Evolutionary conservation across 2,797 vertebrate species (phyloP).

Genomic region (Gallinago nigripennis): DNA sequence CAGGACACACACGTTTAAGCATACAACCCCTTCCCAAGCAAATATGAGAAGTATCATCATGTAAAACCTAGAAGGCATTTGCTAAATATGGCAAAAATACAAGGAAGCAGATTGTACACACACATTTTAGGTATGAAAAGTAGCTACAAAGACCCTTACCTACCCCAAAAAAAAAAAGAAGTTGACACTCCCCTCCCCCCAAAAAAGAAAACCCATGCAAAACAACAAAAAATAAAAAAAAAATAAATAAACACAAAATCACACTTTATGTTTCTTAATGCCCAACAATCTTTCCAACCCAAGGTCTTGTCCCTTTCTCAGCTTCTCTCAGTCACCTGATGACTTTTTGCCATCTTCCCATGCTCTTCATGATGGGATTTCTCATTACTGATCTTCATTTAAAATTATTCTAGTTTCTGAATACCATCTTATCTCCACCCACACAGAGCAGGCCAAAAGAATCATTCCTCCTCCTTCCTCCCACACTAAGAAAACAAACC

Average conservation of each 20-base stretch:
- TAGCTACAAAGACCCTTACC: not conserved
- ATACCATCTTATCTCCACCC: not conserved
- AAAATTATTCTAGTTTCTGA: not conserved
- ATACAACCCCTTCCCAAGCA: not conserved
- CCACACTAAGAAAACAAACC: slow-evolving; percentile 3
- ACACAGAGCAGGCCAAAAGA: not conserved
- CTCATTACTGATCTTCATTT: not conserved
- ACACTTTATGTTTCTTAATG: not conserved
- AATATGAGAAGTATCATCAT: not conserved
- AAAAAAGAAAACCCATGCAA: not conserved
- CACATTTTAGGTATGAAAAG: not conserved
- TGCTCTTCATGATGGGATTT: not conserved
- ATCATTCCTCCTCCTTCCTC: not conserved
- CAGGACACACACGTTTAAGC: not conserved
- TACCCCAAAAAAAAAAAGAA: not conserved
- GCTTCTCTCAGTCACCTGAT: not conserved
- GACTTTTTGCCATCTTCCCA: not conserved
- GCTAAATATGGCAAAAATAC: not conserved
- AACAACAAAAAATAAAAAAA: no score
- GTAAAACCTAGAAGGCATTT: not conserved
- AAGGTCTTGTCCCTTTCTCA: not conserved
- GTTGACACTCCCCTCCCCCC: fast-evolving
- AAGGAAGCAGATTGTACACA: not conserved
- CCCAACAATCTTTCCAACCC: not conserved
- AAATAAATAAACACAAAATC: not conserved